Evolutionary conservation across 2,888 invertebrate species (phyloP).

Genomic region (Noctua fimbriata): DNA sequence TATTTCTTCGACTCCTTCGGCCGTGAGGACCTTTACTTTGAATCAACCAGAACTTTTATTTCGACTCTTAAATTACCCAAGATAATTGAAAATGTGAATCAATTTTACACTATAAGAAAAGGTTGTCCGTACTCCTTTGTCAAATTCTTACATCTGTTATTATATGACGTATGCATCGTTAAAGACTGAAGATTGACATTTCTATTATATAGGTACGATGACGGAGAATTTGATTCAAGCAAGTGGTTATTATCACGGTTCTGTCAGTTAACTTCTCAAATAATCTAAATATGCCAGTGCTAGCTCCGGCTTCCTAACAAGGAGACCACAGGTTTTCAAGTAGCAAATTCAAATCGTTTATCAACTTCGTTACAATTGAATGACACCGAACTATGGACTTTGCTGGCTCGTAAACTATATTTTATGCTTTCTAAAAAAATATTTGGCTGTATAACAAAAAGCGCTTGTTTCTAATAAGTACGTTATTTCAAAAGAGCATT

Average conservation of each 20-base stretch:
- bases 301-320: constrained; percentile 47
- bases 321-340: constrained; percentile 36
- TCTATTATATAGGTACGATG: constrained; percentile 4
- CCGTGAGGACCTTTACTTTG: background rate
- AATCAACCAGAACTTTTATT: background rate
- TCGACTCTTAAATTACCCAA: background rate
- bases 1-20: background rate
- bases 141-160: background rate
- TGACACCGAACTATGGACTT: constrained; percentile 2
- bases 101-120: background rate
- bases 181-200: background rate
- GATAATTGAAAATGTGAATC: background rate
- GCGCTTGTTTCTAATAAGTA: background rate
- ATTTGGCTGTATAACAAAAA: background rate
- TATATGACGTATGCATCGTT: background rate
- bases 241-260: constrained; percentile 17
- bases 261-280: constrained; percentile 29
- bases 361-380: constrained; percentile 17
- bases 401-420: background rate
- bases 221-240: background rate
- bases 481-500: background rate
- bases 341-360: constrained; percentile 17
- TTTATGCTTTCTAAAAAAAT: background rate
- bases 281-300: constrained; percentile 48
- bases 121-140: background rate